Evolutionary conservation across 1,140 invertebrate species (phyloP).

Genomic region (Oscheius sp.): DNA sequence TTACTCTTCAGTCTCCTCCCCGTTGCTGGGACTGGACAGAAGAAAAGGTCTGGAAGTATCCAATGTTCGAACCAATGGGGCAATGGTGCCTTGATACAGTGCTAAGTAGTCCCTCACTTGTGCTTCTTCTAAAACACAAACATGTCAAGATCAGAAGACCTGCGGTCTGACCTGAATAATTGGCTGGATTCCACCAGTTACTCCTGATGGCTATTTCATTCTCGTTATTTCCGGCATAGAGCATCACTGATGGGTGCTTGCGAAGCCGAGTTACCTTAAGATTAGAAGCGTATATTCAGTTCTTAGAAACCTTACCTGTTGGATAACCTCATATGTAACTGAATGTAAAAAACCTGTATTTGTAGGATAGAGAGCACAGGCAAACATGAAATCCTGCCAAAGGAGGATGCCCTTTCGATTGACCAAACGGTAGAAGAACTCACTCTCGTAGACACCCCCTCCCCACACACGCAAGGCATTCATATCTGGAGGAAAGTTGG

Average conservation of each 20-base stretch:
- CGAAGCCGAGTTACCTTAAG: conserved; percentile 73
- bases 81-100: conserved; percentile 78
- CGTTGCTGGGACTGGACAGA: conserved; percentile 88
- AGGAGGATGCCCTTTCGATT: conserved; percentile 63
- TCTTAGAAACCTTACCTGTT: conserved; percentile 68
- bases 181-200: conserved; percentile 44
- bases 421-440: conserved; percentile 79
- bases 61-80: conserved; percentile 65
- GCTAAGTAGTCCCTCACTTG: conserved; percentile 74
- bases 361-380: conserved; percentile 88
- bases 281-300: neutral
- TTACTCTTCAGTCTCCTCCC: conserved; percentile 70
- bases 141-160: neutral
- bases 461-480: conserved; percentile 96
- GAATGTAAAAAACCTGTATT: conserved; percentile 71
- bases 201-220: conserved; percentile 80
- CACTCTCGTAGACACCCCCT: conserved; percentile 88
- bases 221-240: conserved; percentile 92
- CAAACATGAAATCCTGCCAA: conserved; percentile 90
- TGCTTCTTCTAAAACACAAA: conserved; percentile 15
- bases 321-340: conserved; percentile 75
- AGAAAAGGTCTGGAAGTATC: conserved; percentile 73
- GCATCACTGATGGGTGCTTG: conserved; percentile 80
- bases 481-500: conserved; percentile 69
- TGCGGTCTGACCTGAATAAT: conserved; percentile 30